Conservation (phyloP, 2,888 invertebrate species). For the Gnatocerus cornutus region DNA sequence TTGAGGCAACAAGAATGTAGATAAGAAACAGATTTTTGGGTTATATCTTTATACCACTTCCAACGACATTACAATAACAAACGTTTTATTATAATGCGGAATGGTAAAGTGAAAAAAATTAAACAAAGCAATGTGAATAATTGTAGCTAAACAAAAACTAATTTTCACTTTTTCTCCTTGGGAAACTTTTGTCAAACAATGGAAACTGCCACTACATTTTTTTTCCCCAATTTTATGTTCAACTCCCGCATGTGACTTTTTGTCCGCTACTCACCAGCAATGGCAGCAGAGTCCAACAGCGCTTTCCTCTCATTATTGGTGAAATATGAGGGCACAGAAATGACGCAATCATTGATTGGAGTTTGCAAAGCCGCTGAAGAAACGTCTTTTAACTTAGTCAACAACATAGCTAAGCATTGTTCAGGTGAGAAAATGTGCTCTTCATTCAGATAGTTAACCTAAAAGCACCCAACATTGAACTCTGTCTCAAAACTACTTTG, state of each 20-base stretch:
- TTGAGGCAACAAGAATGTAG: too few species aligned
- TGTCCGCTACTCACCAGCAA: conserved; percentile 78
- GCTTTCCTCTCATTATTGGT: conserved; percentile 96
- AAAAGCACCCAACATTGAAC: conserved; percentile 45
- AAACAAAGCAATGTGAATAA: too few species aligned
- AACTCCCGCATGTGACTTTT: neutral
- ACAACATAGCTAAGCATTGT: conserved; percentile 96
- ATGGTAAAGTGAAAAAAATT: too few species aligned
- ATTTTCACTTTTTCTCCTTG: too few species aligned
- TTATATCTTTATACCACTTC: too few species aligned
- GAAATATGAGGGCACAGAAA: conserved; percentile 94
- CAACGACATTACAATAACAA: too few species aligned
- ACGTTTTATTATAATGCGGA: too few species aligned
- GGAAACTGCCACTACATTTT: too few species aligned
- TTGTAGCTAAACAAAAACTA: too few species aligned
- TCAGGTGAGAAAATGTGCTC: conserved; percentile 91
- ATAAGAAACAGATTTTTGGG: too few species aligned
- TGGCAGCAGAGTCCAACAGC: conserved; percentile 91
- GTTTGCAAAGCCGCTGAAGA: conserved; percentile 91
- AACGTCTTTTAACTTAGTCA: conserved; percentile 96
- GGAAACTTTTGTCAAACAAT: too few species aligned
- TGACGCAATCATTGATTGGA: conserved; percentile 94
- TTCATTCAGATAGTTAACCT: conserved; percentile 90
- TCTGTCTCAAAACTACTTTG: neutral
- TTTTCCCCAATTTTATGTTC: neutral